Percentiles rank a stretch among this genome's conserved stretches.
Evolutionary conservation across 2,113 vertebrate species (phyloP).

Genomic region (Alethe castanea): DNA sequence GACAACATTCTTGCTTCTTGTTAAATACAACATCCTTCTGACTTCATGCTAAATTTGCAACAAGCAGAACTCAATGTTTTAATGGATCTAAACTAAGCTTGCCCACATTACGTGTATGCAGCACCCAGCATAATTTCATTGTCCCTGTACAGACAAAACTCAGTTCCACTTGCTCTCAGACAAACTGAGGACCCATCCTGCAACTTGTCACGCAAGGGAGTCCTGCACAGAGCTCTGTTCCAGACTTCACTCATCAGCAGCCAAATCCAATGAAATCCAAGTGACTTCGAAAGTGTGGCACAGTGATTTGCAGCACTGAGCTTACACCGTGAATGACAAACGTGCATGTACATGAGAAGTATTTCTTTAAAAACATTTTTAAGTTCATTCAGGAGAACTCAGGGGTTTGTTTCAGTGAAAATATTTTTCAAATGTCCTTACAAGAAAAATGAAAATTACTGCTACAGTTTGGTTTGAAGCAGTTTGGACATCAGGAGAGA

Average conservation of each 20-base stretch:
- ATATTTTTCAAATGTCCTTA: background rate
- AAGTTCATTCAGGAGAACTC: background rate
- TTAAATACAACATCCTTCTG: background rate
- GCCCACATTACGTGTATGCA: background rate
- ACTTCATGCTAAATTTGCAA: background rate
- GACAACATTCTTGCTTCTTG: background rate
- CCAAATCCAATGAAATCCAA: background rate
- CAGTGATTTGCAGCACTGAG: background rate
- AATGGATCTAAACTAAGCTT: background rate
- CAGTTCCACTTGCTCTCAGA: background rate
- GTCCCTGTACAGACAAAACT: background rate
- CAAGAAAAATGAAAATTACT: background rate
- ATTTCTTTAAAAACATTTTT: background rate
- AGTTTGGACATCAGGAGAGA: background rate
- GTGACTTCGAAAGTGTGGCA: background rate
- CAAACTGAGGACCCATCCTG: background rate
- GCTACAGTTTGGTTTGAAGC: background rate
- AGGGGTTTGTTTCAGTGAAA: background rate
- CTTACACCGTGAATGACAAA: background rate
- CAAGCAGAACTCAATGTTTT: background rate
- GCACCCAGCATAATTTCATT: rapidly evolving
- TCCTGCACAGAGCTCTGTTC: background rate
- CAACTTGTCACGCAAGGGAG: rapidly evolving
- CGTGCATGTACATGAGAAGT: rapidly evolving
- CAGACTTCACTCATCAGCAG: background rate